Evolutionary conservation across 2,888 invertebrate genomes (phyloP), one percentile per base, ranked within the genome.

Genomic region (Microctonus brassicae): DNA sequence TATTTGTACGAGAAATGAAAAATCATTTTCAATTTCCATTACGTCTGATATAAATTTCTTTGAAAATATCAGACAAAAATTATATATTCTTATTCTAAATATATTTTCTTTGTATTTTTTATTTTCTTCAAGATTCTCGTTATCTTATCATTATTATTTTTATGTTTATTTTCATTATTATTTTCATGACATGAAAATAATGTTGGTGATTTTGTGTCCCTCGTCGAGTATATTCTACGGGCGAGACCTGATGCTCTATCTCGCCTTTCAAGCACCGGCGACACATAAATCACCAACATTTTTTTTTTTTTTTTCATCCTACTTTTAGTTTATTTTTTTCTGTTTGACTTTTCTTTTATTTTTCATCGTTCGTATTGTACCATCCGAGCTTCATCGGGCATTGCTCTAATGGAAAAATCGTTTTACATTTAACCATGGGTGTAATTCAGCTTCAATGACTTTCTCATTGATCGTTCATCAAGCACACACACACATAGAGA

Each of bases 351-450:
- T 63, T 67, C 26, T n/a, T 55, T 17, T 22, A 29, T 69, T 64
- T 34, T 29, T 53, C 64, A 42, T 72, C 17, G 17, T 29, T 29
- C 29, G 7, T 29, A 5, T 29, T 7, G 13, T 13, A 6, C 11
- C 29, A 55, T 24, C 7, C 24, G 62, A 26, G 55, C 34, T 69
- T 71, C 62, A 74, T 52, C 64, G 60, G 42, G 62, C 64, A 63
- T 47, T 0, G 17, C 17, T 3, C 17, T 47, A 7, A 20, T 47
- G 47, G 4, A 17, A 47, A 47, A 17, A 17, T 4, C 63, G 70
- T 47, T 53, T 72, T 64, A 70, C 47, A 70, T 64, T 64, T 74
- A 60, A 69, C 62, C 55, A 42, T 53, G 53, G 57, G 63, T 52
- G 57, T 36, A 36, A 1, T 52, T 34, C 33, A 42, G 36, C 36